phyloP scores from a whole-genome alignment of 2,888 invertebrate species.

The Agrochola lota region DNA sequence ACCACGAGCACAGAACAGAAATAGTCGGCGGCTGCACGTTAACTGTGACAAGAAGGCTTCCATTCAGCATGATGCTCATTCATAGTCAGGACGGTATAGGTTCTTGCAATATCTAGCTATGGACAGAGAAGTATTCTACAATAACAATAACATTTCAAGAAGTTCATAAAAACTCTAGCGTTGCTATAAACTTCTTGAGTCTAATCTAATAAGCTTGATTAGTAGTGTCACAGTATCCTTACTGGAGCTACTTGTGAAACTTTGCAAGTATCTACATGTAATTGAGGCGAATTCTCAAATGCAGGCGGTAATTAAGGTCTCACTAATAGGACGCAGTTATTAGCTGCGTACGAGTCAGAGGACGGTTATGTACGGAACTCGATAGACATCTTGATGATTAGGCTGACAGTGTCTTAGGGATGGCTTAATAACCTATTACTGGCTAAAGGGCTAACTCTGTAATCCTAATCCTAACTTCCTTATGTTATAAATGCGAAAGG shows the following conservation, averaged over 20 bases:
- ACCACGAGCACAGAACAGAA: too few species aligned
- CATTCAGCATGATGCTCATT: not conserved
- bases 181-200: not conserved
- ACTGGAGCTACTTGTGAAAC: not conserved
- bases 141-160: not conserved
- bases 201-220: not conserved
- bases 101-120: not conserved
- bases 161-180: not conserved
- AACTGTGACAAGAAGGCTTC: too few species aligned
- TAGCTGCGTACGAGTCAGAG: not conserved
- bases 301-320: not conserved
- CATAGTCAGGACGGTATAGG: not conserved
- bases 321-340: not conserved
- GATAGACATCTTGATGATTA: not conserved
- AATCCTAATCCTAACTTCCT: not conserved
- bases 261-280: not conserved
- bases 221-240: not conserved
- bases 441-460: not conserved
- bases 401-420: not conserved
- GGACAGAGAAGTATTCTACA: not conserved
- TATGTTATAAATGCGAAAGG: too few species aligned
- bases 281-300: too few species aligned
- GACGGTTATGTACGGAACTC: not conserved
- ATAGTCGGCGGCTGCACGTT: too few species aligned
- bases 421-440: not conserved